phyloP scores from a whole-genome alignment of 2,797 vertebrate genomes.

The Chaunax sp. region DNA sequence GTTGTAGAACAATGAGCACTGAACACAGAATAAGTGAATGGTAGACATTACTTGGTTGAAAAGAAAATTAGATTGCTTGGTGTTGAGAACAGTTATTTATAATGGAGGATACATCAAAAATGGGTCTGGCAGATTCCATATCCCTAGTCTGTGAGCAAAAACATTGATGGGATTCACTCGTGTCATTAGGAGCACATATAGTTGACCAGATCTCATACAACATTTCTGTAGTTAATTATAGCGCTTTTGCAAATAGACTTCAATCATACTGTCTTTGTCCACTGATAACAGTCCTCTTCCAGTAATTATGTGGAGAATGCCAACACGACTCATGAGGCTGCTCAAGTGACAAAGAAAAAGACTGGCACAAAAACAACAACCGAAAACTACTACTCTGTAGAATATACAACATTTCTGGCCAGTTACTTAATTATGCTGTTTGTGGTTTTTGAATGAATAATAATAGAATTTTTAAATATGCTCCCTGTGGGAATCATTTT shows the following conservation, averaged over 20 bases:
- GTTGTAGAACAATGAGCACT: not conserved
- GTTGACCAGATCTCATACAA: too few relatives aligned
- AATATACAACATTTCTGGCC: too few relatives aligned
- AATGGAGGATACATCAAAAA: too few relatives aligned
- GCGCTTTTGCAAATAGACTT: not conserved
- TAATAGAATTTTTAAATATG: too few relatives aligned
- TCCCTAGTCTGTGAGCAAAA: not conserved
- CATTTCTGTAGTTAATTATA: not conserved
- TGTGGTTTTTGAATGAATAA: too few relatives aligned
- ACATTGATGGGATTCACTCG: not conserved
- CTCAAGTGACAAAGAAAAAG: conserved; percentile 41
- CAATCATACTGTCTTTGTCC: conserved; percentile 10
- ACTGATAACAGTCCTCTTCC: conserved; percentile 30
- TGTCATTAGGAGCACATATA: not conserved
- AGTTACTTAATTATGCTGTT: too few relatives aligned
- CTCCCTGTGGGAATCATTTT: not conserved
- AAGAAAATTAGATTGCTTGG: not conserved
- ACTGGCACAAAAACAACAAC: conserved; percentile 54
- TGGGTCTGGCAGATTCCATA: not conserved
- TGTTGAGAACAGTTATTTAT: not conserved
- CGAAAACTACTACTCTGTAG: too few relatives aligned
- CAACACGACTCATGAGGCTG: conserved; percentile 9
- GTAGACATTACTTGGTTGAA: not conserved
- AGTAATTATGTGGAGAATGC: conserved; percentile 35
- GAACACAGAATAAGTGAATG: not conserved